Base-by-base conservation (phyloP, 2,797 vertebrate genomes). In the Coranthus polyacanthus region DNA sequence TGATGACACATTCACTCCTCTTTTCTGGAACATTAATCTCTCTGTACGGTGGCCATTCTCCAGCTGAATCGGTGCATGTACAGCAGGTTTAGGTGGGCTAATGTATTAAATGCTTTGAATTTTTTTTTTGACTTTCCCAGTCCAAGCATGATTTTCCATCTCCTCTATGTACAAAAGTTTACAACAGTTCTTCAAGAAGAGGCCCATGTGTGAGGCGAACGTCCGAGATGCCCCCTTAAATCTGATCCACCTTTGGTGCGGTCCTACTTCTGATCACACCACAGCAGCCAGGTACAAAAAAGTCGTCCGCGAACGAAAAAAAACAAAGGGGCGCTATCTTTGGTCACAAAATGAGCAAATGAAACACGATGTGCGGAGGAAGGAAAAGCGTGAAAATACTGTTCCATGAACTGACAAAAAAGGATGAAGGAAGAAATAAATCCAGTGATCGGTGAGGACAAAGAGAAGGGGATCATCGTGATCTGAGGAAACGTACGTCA, bases 291-390 rank as follows among this genome's bases (percentile, higher is more conserved):
- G 52, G 38, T 78, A 84, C 58, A 72, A 64, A 78, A 42, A 34
- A 51, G 15, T 82, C 90, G 90, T 87, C 91, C 77, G 10, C 4
- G 8, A 38, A 43, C 44, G 83, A 79, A 49, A 75, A 86, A 84
- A 9, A 60, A 16, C 12, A 84, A 15, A 61, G 44, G 89, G 92
- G 89, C 82, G 92, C 92, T 88, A 91, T 98, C 96, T 98, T 98
- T 97, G 96, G 97, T 98, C 96, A 98, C 96, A 94, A 94, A 90
- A 93, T 93, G 89, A 94, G 92, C 92, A 86, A 93, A 87, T 58
- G 38, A 87, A 81, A 85, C 71, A 58, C 73, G 87, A 84, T 79
- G 83, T 52, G 64, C 26, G 5, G 13, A 46, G 47, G 45, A 29
- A 63, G 63, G 47, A 54, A 64, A 74, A 79, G 68, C 79, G 79